Percentiles rank a stretch among this genome's conserved stretches.
Evolutionary conservation across 2,113 vertebrate species (phyloP).

Genomic region (Seriola quinqueradiata): DNA sequence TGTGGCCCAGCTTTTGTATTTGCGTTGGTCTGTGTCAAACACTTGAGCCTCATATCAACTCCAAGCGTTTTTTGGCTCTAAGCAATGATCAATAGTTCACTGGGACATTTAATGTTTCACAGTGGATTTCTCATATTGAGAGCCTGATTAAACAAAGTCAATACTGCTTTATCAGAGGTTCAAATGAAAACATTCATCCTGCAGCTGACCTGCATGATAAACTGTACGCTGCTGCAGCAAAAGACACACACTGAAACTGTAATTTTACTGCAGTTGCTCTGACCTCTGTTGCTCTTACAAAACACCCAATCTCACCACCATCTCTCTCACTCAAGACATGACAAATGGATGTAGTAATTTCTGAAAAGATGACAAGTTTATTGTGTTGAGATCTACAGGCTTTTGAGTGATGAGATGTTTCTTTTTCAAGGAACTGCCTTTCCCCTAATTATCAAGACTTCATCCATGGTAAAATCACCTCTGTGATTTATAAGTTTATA

Average conservation of each 20-base stretch:
- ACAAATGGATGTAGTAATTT: constrained; percentile 72
- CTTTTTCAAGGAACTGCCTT: constrained; percentile 44
- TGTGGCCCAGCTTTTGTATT: no score
- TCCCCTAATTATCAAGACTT: neutral
- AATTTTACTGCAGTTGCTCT: constrained; percentile 54
- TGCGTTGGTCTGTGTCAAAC: neutral
- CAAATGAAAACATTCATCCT: constrained; percentile 70
- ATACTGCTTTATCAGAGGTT: constrained; percentile 72
- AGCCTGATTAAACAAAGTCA: constrained; percentile 72
- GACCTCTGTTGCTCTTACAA: constrained; percentile 65
- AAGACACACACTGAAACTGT: constrained; percentile 39
- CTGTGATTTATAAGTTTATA: neutral
- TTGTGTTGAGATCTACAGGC: constrained; percentile 60
- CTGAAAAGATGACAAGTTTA: constrained; percentile 69
- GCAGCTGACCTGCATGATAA: constrained; percentile 38
- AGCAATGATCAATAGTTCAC: constrained; percentile 58
- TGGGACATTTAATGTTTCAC: constrained; percentile 59
- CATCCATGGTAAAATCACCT: constrained; percentile 5
- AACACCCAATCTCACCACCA: constrained; percentile 55
- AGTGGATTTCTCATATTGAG: constrained; percentile 62
- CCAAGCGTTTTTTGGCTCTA: constrained; percentile 49
- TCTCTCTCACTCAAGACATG: constrained; percentile 39
- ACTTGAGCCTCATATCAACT: neutral
- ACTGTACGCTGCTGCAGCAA: constrained; percentile 8
- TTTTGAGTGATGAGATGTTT: constrained; percentile 58